Evolutionary conservation across 2,888 invertebrate genomes (phyloP), one percentile per base, ranked within the genome.

Genomic region (Drosophila limbata): DNA sequence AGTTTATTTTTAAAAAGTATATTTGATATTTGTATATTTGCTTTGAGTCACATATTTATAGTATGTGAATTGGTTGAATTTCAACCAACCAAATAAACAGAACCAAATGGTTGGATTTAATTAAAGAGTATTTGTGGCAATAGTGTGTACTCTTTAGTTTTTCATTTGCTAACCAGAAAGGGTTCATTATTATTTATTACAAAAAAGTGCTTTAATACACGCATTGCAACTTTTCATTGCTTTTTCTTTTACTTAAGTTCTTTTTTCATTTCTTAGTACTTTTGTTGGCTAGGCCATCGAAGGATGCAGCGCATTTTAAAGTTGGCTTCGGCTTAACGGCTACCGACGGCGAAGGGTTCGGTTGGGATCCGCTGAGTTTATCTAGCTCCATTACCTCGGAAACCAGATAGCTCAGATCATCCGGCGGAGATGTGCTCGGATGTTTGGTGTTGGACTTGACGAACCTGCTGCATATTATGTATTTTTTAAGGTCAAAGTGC

Each of bases 241-340:
- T 51, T 50, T 3, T 13, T 19, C 13, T 33, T 13, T n/a, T 9
- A n/a, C 21, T 21, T 35, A 9, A n/a, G 1, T 13, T n/a, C n/a
- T n/a, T n/a, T n/a, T 31, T 47, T 45, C 6, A 37, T 37, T 45
- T 45, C 1, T 45, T n/a, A 8, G 1, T 31, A 4, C 15, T n/a
- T 21, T 6, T 44, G 8, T 13, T 19, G 13, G 5, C 1, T 13
- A 19, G 19, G 11, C 21, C 21, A 13, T 6, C 21, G 11, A 84
- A 80, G 4, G 40, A 37, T 1, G 84, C 84, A 40, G 62, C 81
- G 39, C 74, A 70, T 40, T 45, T 65, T 33, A 67, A 40, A 2
- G 4, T 5, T 0, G 4, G 11, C 40, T 60, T 61, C 0, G 25
- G 13, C 13, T 33, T 10, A 2, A 2, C 10, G 2, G 39, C 4